These are phyloP conservation scores for Pyrocoelia pectoralis DNA, from an alignment of 2,888 invertebrate species.

Conservation along the genomic window DNA sequence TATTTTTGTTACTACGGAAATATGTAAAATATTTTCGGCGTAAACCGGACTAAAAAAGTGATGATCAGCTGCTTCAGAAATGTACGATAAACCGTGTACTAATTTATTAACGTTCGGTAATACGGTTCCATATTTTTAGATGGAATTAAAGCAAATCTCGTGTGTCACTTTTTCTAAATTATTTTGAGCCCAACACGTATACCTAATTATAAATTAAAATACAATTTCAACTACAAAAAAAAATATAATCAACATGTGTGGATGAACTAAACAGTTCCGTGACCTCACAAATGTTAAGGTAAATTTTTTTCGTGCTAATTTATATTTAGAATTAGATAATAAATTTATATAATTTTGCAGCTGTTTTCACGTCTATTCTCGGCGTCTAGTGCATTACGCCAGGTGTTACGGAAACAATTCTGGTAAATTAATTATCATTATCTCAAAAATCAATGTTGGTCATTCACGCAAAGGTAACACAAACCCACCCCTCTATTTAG, in stretches of 20 bases:
- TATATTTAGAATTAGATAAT: too few relatives aligned
- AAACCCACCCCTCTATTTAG: background rate
- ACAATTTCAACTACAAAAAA: background rate
- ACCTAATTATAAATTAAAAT: background rate
- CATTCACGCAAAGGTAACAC: background rate
- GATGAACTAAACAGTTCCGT: background rate
- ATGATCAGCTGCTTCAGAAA: background rate
- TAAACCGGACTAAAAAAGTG: background rate
- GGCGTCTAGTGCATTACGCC: background rate
- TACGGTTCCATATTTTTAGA: background rate
- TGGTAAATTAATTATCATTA: background rate
- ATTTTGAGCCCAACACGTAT: too few relatives aligned
- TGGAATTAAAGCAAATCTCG: too few relatives aligned
- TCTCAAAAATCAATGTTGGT: background rate
- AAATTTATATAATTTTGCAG: background rate
- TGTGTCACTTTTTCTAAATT: too few relatives aligned
- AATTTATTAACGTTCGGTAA: too few relatives aligned
- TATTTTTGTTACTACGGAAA: conserved; percentile 1
- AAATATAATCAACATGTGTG: background rate
- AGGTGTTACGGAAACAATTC: background rate
- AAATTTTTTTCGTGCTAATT: background rate
- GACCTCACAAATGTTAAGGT: conserved; percentile 1
- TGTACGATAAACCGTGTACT: background rate
- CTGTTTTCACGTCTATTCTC: background rate
- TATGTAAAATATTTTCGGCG: background rate